These are phyloP conservation scores for Sarcophilus harrisii DNA, from an alignment of 2,797 vertebrate species.

Conservation along the genomic window DNA sequence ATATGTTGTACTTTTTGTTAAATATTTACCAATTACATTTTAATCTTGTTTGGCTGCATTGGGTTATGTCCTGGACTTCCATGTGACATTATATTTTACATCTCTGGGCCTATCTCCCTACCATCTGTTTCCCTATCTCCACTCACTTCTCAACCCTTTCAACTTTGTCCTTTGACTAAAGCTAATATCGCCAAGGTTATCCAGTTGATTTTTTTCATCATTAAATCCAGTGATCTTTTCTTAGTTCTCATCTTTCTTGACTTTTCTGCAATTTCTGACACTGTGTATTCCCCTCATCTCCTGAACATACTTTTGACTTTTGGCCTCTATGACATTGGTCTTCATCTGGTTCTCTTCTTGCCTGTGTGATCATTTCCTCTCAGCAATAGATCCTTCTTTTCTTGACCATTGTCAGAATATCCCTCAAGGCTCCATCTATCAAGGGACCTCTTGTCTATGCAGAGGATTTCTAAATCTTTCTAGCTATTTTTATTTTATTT, in stretches of 20 bases:
- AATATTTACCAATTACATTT: not conserved
- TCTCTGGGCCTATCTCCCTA: not conserved
- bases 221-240: not conserved
- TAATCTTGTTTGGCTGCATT: not conserved
- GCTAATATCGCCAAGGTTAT: not conserved
- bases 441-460: not conserved
- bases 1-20: not conserved
- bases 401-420: not conserved
- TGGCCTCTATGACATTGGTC: not conserved
- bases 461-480: not conserved
- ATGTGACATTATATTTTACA: not conserved
- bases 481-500: not conserved
- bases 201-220: not conserved
- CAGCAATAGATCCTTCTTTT: not conserved
- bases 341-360: not conserved
- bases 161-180: not conserved
- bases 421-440: not conserved
- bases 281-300: too few species aligned
- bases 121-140: not conserved
- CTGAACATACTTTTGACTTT: too few species aligned
- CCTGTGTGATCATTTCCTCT: not conserved
- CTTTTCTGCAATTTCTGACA: not conserved
- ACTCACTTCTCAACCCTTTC: not conserved
- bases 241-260: not conserved
- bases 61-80: not conserved